Evolutionary conservation across 1,140 invertebrate genomes (phyloP).

Genomic region (Penaeus indicus): DNA sequence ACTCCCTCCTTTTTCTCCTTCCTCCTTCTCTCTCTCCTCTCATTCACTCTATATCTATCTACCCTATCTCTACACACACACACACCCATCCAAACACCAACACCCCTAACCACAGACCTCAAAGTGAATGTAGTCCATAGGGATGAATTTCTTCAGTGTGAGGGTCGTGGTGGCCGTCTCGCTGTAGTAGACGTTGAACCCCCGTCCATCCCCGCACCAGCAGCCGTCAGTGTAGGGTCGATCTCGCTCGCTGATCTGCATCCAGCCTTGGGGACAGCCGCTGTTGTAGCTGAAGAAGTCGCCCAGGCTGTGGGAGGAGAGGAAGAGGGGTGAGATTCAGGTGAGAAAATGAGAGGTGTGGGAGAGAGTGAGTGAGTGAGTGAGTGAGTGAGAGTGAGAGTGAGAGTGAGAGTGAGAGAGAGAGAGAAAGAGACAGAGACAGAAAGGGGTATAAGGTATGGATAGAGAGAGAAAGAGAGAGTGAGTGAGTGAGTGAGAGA

Average conservation of each 20-base stretch:
- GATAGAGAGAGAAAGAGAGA: no score
- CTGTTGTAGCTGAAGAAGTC: constrained; percentile 67
- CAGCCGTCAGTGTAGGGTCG: constrained; percentile 80
- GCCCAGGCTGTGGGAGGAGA: constrained; percentile 46
- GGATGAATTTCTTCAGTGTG: constrained; percentile 80
- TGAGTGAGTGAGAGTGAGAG: no score
- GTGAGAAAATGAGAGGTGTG: no score
- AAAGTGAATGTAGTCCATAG: constrained; percentile 69
- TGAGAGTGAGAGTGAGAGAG: no score
- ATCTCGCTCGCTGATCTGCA: constrained; percentile 81
- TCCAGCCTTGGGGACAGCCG: constrained; percentile 71
- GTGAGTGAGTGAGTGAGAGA: no score
- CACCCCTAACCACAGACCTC: constrained; percentile 35
- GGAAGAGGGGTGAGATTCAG: no score
- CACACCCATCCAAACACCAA: not conserved
- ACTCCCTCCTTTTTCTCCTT: not conserved
- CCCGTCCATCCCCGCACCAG: constrained; percentile 87
- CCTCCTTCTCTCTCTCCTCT: no score
- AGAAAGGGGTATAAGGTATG: no score
- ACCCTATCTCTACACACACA: not conserved
- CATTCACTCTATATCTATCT: no score
- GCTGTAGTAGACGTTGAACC: constrained; percentile 87
- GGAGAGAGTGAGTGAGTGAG: no score
- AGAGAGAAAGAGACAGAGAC: no score
- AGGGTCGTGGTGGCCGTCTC: constrained; percentile 84